Evolutionary conservation across 2,888 invertebrate genomes (phyloP).

Genomic region (Meganola albula): DNA sequence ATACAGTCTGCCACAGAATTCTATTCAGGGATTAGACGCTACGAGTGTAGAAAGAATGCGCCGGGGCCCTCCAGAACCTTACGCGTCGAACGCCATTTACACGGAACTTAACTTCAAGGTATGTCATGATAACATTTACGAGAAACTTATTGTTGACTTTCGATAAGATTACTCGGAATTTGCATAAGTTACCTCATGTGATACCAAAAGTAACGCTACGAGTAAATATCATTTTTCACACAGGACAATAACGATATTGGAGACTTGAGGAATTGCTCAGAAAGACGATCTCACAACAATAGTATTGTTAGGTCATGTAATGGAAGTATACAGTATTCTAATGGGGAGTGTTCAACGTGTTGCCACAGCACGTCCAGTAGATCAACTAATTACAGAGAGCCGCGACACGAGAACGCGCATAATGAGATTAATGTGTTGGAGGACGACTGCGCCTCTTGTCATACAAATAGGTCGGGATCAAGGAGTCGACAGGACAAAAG

Average conservation of each 20-base stretch:
- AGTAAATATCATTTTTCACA: slow-evolving; percentile 46
- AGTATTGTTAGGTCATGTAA: slow-evolving; percentile 73
- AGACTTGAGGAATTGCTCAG: slow-evolving; percentile 64
- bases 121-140: slow-evolving; percentile 55
- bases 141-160: slow-evolving; percentile 42
- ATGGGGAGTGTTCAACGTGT: slow-evolving; percentile 71
- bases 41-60: slow-evolving; percentile 66
- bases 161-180: slow-evolving; percentile 59
- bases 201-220: slow-evolving; percentile 31
- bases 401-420: slow-evolving; percentile 57
- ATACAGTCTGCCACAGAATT: slow-evolving; percentile 70
- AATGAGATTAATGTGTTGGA: slow-evolving; percentile 65
- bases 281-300: slow-evolving; percentile 72
- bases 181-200: slow-evolving; percentile 40
- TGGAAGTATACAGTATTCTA: slow-evolving; percentile 70
- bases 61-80: slow-evolving; percentile 67
- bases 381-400: slow-evolving; percentile 69
- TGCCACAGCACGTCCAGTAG: slow-evolving; percentile 72
- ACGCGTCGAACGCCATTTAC: slow-evolving; percentile 73
- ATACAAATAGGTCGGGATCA: slow-evolving; percentile 70
- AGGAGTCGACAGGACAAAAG: slow-evolving; percentile 72
- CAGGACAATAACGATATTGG: slow-evolving; percentile 70
- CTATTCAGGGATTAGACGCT: slow-evolving; percentile 65
- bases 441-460: slow-evolving; percentile 67
- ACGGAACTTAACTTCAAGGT: slow-evolving; percentile 76